Base-by-base conservation (phyloP, 1,140 invertebrate species). In the Potamilus streckersoni region DNA sequence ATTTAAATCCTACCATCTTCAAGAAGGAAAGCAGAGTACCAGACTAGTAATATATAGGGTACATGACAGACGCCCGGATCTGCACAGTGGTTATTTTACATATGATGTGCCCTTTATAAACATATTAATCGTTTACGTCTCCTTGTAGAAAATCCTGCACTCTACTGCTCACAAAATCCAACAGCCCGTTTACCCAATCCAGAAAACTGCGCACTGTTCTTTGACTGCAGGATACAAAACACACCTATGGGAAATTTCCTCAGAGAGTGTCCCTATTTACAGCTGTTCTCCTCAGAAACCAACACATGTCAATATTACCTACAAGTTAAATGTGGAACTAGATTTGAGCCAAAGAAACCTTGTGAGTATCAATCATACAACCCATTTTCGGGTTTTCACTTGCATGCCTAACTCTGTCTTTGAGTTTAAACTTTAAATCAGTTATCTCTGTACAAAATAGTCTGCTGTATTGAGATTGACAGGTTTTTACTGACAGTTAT, bases 151-250 rank as follows among this genome's bases (percentile, higher is more conserved):
- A 79, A 80, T 8, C 80, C 83, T 0, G 71, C 19, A 19, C 79
- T 78, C 4, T 84, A 81, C 62, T 86, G 84, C 71, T 69, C 76
- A 55, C 72, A 77, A 2, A 82, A 81, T 58, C 83, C 84, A 0
- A 70, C 69, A 19, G 78, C 79, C 5, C 72, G 80, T 59, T 79
- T 83, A 20, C 66, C 71, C 2, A 81, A 86, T 58, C 84, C 84
- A 0, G 76, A 71, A 5, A 82, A 82, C 71, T 86, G 84, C 68
- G 80, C 82, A 15, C 79, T 83, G 63, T 82, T 79, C 69, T 84
- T 82, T 56, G 81, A 83, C 78, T 86, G 84, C 66, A 71, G 80
- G 60, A 77, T 79, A 61, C 69, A 68, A 15, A 77, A 74, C 31
- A 78, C 78, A 13, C 63, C 67, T 23, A 73, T 86, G 4, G 78